Conservation (phyloP, 2,888 invertebrate species). For the Xanthorhoe designata region DNA sequence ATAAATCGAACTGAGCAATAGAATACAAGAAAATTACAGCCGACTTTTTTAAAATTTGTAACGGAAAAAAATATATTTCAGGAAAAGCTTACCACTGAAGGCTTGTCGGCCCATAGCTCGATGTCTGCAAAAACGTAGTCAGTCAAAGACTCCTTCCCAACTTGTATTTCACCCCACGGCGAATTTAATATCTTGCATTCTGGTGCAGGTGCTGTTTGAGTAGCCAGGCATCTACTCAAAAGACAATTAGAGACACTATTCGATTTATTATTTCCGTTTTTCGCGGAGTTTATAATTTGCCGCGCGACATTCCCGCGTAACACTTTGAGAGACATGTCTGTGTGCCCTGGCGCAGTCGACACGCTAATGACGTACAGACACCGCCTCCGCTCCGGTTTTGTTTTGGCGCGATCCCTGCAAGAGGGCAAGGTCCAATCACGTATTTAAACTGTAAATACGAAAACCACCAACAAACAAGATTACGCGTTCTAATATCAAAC, state of each 20-base stretch:
- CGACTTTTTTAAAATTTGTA: neutral
- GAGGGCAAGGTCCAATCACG: slow-evolving; percentile 75
- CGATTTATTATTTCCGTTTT: slow-evolving; percentile 56
- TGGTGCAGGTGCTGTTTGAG: slow-evolving; percentile 64
- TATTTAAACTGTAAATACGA: slow-evolving; percentile 58
- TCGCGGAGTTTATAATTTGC: slow-evolving; percentile 64
- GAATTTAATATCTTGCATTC: slow-evolving; percentile 69
- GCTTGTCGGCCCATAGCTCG: slow-evolving; percentile 84
- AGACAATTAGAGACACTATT: slow-evolving; percentile 38
- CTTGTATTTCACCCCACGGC: slow-evolving; percentile 80
- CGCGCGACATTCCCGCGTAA: slow-evolving; percentile 77
- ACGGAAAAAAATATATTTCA: slow-evolving; percentile 4
- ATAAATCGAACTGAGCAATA: no score
- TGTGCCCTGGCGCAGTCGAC: slow-evolving; percentile 67
- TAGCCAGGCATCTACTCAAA: slow-evolving; percentile 63
- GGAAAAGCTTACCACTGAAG: slow-evolving; percentile 86
- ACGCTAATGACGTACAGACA: slow-evolving; percentile 61
- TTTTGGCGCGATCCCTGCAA: slow-evolving; percentile 70
- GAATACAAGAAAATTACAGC: no score
- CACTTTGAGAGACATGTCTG: slow-evolving; percentile 78
- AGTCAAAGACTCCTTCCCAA: slow-evolving; percentile 85
- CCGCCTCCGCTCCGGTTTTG: slow-evolving; percentile 46
- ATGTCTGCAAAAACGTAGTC: slow-evolving; percentile 86
- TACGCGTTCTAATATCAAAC: slow-evolving; percentile 48
- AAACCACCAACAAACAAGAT: slow-evolving; percentile 55